Base-by-base conservation (phyloP, 2,888 invertebrate genomes). In the Teleogryllus oceanicus region DNA sequence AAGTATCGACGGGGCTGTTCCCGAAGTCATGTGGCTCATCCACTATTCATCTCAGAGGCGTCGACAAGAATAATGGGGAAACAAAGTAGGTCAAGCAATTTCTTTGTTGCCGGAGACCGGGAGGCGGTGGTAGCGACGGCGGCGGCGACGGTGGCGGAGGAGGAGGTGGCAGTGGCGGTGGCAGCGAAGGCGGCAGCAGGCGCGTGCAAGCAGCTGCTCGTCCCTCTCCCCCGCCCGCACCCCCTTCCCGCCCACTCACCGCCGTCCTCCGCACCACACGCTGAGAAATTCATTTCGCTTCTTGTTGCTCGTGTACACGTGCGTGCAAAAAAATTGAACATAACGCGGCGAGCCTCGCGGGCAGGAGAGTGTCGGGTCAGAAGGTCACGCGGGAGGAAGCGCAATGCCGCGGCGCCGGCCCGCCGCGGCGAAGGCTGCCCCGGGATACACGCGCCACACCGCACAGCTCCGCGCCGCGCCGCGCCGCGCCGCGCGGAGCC, bases 41-140 rank as follows among this genome's bases (percentile, higher is more conserved):
- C 62, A 62, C 62, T 62, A n/a, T 62, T 62, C 62, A 62, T 62
- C 62, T 62, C 62, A 13, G n/a, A 62, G 62, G n/a, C 62, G 62
- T 62, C 62, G 62, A 62, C 62, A 62, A 62, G 62, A 62, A 62
- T 62, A 62, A 62, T 62, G 62, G 62, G 62, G 62, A 62, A 62
- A 62, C 62, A 62, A 62, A 62, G 62, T 62, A 62, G 62, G 62
- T 62, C 62, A 62, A 62, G 62, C 62, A 62, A 62, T 62, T 62
- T 62, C 62, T 62, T 62, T 62, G 62, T 62, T 13, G 62, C 62
- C n/a, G 62, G 62, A 62, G 16, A 62, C n/a, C n/a, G 62, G 62
- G n/a, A 62, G 62, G 62, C n/a, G 62, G 62, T 18, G 16, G n/a
- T 62, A 18, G 62, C 16, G n/a, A 16, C 16, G 62, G n/a, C 62